phyloP scores from a whole-genome alignment of 2,113 vertebrate genomes.

The Hirundichthys speculiger region DNA sequence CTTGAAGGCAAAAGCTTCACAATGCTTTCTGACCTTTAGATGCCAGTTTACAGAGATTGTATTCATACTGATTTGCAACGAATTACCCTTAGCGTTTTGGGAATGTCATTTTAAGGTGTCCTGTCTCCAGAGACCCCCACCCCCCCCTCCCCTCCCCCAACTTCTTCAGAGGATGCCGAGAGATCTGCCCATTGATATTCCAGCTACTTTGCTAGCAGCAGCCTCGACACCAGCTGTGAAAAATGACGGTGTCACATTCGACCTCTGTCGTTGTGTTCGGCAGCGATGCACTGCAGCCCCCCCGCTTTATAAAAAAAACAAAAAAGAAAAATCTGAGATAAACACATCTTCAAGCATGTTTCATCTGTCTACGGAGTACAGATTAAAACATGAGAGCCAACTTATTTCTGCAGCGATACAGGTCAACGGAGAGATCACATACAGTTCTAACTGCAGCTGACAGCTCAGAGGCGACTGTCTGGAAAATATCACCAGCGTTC shows the following conservation, averaged over 20 bases:
- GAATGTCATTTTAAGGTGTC: constrained; percentile 55
- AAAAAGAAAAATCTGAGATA: neutral
- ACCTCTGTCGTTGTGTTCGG: constrained; percentile 41
- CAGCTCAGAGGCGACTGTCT: constrained; percentile 44
- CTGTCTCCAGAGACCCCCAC: constrained; percentile 4
- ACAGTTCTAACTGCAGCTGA: constrained; percentile 21
- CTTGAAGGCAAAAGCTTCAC: constrained; percentile 29
- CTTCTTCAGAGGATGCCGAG: constrained; percentile 7
- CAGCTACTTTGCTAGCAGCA: constrained; percentile 22
- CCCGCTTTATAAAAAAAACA: constrained; percentile 3
- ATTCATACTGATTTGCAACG: constrained; percentile 46
- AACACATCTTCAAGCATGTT: constrained; percentile 13
- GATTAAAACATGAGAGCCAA: constrained; percentile 24
- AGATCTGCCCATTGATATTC: constrained; percentile 56
- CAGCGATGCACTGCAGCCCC: neutral
- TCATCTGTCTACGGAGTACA: neutral
- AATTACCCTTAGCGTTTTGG: constrained; percentile 39
- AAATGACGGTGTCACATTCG: constrained; percentile 51
- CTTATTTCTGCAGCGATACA: constrained; percentile 28
- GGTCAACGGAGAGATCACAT: constrained; percentile 35
- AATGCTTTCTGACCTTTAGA: constrained; percentile 60
- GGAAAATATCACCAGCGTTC: constrained; percentile 37
- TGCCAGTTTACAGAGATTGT: constrained; percentile 47
- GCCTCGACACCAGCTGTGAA: constrained; percentile 53
- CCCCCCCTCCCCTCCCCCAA: neutral